Base-by-base conservation (phyloP, 2,113 vertebrate species). In the Tetrax tetrax region DNA sequence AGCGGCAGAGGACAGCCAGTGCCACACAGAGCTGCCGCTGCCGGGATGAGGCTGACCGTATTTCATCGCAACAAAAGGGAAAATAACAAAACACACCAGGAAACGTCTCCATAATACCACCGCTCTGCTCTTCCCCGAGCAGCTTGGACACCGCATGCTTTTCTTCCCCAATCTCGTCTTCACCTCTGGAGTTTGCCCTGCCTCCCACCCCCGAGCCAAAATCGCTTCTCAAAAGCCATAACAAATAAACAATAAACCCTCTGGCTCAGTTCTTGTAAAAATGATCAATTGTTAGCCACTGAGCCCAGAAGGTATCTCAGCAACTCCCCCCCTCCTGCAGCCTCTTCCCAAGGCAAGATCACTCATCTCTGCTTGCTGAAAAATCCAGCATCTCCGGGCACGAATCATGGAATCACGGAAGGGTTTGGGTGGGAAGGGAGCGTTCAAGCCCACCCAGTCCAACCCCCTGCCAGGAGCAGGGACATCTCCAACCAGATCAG, bases 141-240 rank as follows among this genome's bases (percentile, higher is more conserved):
- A 0, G 72, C 50, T 43, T 5, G 0, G 47, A 37, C 19, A 43
- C 54, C 0, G 0, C 6, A 1, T 9, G 41, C 51, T 82, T 60
- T 74, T 38, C 51, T 43, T 14, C 38, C 45, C 35, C 66, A 45
- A 13, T n/a, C 65, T 84, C 23, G 0, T 45, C 60, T 78, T 82
- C 37, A 37, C 41, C 77, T 22, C 74, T 83, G 79, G 59, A 91
- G 41, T 29, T 47, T 61, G 50, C 50, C 37, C 48, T 65, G 37
- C 45, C 38, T 85, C 38, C 61, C 53, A 7, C 37, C 33, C 12
- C 20, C 13, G 18, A 35, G 17, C 18, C 63, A 84, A 35, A 94
- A 82, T 38, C 48, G 19, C 57, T 83, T 47, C 77, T 91, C 50
- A 25, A 71, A 29, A 43, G 38, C 56, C 22, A 0, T 43, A 50